These are phyloP conservation scores for Lasioglossum pauxillum DNA, from an alignment of 2,888 invertebrate genomes.

Conservation along the genomic window DNA sequence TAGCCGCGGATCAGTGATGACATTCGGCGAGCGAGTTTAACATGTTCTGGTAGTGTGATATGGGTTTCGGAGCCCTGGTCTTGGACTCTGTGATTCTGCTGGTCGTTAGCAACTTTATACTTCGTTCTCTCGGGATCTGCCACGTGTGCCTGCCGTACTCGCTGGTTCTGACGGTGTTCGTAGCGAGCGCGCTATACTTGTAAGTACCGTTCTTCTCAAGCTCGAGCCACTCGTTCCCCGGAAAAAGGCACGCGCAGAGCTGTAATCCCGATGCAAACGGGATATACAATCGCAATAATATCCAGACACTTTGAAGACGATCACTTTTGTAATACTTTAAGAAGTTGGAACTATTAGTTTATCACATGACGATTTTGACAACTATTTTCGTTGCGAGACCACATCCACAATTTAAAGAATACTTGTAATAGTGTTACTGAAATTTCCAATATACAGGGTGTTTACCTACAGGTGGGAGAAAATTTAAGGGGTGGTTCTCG, in stretches of 20 bases:
- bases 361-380: too few species aligned
- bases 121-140: constrained; percentile 75
- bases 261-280: neutral
- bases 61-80: constrained; percentile 74
- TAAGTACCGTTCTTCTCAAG: constrained; percentile 63
- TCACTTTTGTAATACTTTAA: too few species aligned
- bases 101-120: constrained; percentile 70
- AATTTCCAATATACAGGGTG: too few species aligned
- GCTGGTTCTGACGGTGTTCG: constrained; percentile 75
- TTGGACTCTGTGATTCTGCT: constrained; percentile 76
- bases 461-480: too few species aligned
- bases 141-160: constrained; percentile 78
- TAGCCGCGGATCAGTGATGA: neutral
- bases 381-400: too few species aligned
- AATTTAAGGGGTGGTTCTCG: too few species aligned
- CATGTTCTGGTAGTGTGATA: constrained; percentile 72
- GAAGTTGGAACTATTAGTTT: too few species aligned
- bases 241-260: neutral
- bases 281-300: neutral
- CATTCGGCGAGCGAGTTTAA: constrained; percentile 18
- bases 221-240: neutral
- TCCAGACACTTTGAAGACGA: too few species aligned
- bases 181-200: constrained; percentile 74
- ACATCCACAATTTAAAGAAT: too few species aligned
- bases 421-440: too few species aligned